Base-by-base conservation (phyloP, 2,888 invertebrate genomes). In the Volucella inanis region DNA sequence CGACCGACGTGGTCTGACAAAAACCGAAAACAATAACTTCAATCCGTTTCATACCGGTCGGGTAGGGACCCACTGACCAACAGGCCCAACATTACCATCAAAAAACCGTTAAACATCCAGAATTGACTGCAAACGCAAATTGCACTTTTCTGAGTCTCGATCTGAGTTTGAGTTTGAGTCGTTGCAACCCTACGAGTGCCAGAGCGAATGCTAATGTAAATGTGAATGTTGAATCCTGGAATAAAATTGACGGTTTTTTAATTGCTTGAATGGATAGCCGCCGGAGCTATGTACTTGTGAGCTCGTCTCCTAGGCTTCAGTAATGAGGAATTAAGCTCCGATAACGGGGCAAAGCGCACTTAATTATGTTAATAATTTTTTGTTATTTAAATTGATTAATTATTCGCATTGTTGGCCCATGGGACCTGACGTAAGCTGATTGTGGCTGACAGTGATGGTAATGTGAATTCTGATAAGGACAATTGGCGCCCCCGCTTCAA, bases 361-460 rank as follows among this genome's bases (percentile, higher is more conserved):
- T 85, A 85, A 85, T 85, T 85, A 85, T 85, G 85, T 85, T 85
- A 85, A 85, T 81, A 85, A 85, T 85, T 77, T 31, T 85, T 81
- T 81, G 85, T 85, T 81, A 72, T 85, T 85, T 85, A 85, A 85
- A 85, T 85, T 85, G 85, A 85, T 85, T 85, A 85, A 85, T 85
- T 81, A 81, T 77, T 85, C 72, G 72, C 71, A 72, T 78, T 76
- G 76, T 55, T 61, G 85, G 64, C 68, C 57, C 47, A 11, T 49
- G 70, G 80, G 71, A 49, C 47, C 47, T 45, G 59, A 6, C 61
- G 72, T 81, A 81, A 85, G 85, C 85, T 72, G 85, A 85, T 85
- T 85, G 85, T 67, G 81, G 85, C 47, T 43, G 81, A 71, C 72
- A 57, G 54, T 31, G 52, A 45, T 70, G 65, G 31, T 67, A 57